Evolutionary conservation across 2,888 invertebrate species (phyloP), one percentile per base, ranked within the genome.

Genomic region (Chymomyza procnemis): DNA sequence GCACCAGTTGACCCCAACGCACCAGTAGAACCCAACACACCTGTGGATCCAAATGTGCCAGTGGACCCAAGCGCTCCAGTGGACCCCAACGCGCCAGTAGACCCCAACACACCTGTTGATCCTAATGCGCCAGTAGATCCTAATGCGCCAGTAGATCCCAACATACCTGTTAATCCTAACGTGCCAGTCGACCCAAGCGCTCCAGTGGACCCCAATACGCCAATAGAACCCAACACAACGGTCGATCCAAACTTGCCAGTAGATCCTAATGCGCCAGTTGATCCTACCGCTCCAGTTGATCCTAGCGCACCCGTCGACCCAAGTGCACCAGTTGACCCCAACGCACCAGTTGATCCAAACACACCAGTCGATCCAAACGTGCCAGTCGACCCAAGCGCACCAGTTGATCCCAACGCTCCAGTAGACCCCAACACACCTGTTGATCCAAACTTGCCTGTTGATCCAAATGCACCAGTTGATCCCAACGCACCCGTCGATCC

Each of bases 1-100:
- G n/a, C 68, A 4, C 70, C 72, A 8, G 61, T 70, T 0, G 64
- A 64, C 1, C 74, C 79, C 0, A 78, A 67, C 6, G 61, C 67
- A 21, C 66, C 79, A 34, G 58, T 58, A 4, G 71, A 54, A 52
- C 61, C 71, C 6, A 70, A 12, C 6, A 19, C 73, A 0, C 71
- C 66, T 47, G 64, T 61, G 0, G 58, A 46, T n/a, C 68, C 76
- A 0, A 69, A 65, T 14, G 61, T 58, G 3, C 70, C 73, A 12
- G 67, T 67, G 0, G 57, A 70, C 3, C 71, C 73, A 0, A 70
- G 65, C 0, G 46, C 54, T 0, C 68, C 76, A 5, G 66, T 67
- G 0, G 60, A 66, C 2, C 76, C 79, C 0, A 71, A 55, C 0
- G 70, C 64, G 0, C 75, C 76, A 14, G 65, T 65, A 0, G 62